Evolutionary conservation across 1,140 invertebrate species (phyloP).

Genomic region (Drosophila simulans): DNA sequence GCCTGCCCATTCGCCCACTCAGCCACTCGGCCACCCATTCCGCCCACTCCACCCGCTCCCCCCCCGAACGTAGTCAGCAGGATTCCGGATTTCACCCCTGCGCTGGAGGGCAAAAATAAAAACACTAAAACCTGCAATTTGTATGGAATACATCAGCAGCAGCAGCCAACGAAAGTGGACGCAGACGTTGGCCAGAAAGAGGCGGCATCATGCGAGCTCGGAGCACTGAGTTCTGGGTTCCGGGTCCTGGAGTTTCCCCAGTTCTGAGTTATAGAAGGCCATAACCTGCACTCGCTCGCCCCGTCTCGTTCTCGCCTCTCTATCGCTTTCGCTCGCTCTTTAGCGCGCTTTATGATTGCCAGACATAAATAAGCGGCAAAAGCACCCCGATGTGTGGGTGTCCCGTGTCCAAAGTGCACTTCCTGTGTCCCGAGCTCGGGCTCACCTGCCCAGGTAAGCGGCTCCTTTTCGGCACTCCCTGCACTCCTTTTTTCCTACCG

Average conservation of each 20-base stretch:
- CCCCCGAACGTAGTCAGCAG: background rate
- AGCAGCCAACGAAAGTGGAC: conserved; percentile 37
- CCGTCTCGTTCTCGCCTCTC: conserved; percentile 36
- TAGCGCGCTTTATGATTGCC: conserved; percentile 78
- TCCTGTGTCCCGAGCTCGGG: conserved; percentile 53
- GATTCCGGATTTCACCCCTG: conserved; percentile 20
- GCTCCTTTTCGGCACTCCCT: conserved; percentile 34
- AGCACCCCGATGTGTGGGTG: conserved; percentile 73
- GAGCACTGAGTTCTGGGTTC: conserved; percentile 20
- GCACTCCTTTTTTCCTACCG: conserved; percentile 51
- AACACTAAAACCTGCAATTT: conserved; percentile 80
- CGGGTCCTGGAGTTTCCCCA: too few species aligned
- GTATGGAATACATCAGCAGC: conserved; percentile 80
- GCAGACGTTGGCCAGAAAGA: conserved; percentile 60
- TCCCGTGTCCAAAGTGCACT: conserved; percentile 71
- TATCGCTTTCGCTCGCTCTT: conserved; percentile 34
- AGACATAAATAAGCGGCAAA: conserved; percentile 78
- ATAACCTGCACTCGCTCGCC: conserved; percentile 72
- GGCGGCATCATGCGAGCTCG: conserved; percentile 43
- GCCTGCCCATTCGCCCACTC: conserved; percentile 50
- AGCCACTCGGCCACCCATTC: background rate
- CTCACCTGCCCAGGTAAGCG: conserved; percentile 62
- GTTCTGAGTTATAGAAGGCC: conserved; percentile 77
- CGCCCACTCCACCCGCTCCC: background rate
- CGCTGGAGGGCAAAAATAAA: conserved; percentile 62